These are phyloP conservation scores for Anseranas semipalmata DNA, from an alignment of 2,113 vertebrate genomes.

Conservation along the genomic window DNA sequence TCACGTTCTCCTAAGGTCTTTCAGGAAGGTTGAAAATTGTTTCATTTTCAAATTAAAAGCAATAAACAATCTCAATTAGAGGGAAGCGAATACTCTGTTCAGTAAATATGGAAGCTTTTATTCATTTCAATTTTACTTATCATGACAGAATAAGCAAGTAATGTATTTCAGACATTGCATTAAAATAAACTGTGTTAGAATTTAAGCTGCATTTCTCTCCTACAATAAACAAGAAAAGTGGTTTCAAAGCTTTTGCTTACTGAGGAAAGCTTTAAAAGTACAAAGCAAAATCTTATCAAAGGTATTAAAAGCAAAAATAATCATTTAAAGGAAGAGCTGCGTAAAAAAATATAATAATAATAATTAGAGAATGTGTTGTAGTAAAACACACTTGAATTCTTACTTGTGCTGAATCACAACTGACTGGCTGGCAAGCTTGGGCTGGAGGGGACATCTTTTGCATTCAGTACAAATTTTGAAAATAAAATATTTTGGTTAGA, in stretches of 20 bases:
- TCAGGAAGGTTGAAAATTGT: not conserved
- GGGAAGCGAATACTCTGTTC: slow-evolving; percentile 12
- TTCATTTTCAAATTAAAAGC: not conserved
- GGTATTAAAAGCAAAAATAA: not conserved
- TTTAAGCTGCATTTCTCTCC: not conserved
- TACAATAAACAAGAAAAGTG: not conserved
- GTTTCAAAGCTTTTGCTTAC: not conserved
- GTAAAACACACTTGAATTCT: slow-evolving; percentile 52
- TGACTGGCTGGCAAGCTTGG: not conserved
- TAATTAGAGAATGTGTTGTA: slow-evolving; percentile 48
- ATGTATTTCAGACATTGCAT: not conserved
- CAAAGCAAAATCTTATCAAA: not conserved
- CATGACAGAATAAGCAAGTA: not conserved
- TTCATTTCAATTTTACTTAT: not conserved
- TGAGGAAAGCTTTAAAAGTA: not conserved
- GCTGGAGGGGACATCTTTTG: not conserved
- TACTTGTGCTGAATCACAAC: slow-evolving; percentile 34
- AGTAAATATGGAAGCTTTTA: slow-evolving; percentile 13
- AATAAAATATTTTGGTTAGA: slow-evolving; percentile 43
- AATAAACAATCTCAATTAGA: slow-evolving; percentile 38
- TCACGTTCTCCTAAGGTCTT: not conserved
- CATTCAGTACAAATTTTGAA: slow-evolving; percentile 31
- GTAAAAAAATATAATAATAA: slow-evolving; percentile 21
- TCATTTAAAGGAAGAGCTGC: slow-evolving; percentile 31
- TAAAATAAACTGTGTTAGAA: not conserved